Base-by-base conservation (phyloP, 1,140 invertebrate genomes). In the Brachionus manjavacas region DNA sequence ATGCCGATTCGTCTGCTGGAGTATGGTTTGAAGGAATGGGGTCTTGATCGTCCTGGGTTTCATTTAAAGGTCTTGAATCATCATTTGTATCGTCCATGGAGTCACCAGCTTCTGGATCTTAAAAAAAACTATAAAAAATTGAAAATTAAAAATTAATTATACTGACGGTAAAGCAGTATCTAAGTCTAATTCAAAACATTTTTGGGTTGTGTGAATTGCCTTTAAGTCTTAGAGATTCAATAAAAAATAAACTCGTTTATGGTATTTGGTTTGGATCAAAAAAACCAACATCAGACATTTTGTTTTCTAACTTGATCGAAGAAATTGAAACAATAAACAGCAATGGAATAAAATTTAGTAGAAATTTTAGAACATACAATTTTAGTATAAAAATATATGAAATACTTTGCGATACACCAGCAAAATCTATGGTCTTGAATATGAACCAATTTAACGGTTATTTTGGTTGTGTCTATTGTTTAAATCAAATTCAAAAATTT, bases 381-480 rank as follows among this genome's bases (percentile, higher is more conserved):
- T n/a, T n/a, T n/a, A n/a, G n/a, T n/a, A n/a, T n/a, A n/a, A n/a
- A n/a, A n/a, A n/a, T n/a, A n/a, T n/a, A n/a, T 72, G 3, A 35
- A 39, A 35, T 72, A 39, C 31, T 72, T 39, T 72, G 68, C 39
- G 68, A 72, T 41, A 72, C 68, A n/a, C 68, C 68, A n/a, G 28
- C 68, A 39, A 72, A 72, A 20, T 31, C 68, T 12, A 12, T 72
- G n/a, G 20, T 72, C n/a, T 72, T 72, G 20, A 72, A 72, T 41
- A 72, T 39, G 68, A 72, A 72, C 14, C 68, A 72, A 39, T 72
- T 72, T 41, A 72, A 72, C 31, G 68, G 68, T 39, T 39, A 72
- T 12, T 72, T 12, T 20, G 68, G 68, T 11, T 72, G 68, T 25
- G 31, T 35, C 12, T 72, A 72, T 41, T 72, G 68, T 72, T 72